phyloP scores from a whole-genome alignment of 2,797 vertebrate genomes.

The Notoglanidium macrostoma region DNA sequence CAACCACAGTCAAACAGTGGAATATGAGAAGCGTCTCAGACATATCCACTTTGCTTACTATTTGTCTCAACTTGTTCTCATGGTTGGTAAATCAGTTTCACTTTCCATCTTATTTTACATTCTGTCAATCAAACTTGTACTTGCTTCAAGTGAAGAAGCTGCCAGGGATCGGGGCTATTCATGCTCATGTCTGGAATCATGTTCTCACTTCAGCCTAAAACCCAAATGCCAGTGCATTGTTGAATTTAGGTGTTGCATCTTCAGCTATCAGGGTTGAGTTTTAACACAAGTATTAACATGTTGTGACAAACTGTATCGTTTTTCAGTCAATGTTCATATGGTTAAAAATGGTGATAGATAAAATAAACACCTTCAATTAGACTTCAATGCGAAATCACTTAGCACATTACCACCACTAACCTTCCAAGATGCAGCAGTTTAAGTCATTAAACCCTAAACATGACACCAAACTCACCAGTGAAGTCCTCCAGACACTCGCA shows the following conservation, averaged over 20 bases:
- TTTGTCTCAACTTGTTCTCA: slow-evolving; percentile 2
- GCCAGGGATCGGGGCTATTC: not conserved
- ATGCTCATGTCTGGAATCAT: not conserved
- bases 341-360: not conserved
- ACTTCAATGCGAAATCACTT: not conserved
- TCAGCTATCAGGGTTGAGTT: not conserved
- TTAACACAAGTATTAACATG: not conserved
- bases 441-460: not conserved
- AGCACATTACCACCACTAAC: not conserved
- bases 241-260: not conserved
- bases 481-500: slow-evolving; percentile 93
- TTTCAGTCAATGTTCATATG: not conserved
- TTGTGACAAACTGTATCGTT: not conserved
- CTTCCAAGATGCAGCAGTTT: not conserved
- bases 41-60: not conserved
- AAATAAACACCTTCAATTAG: too few species aligned
- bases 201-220: not conserved
- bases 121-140: not conserved
- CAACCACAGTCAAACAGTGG: not conserved
- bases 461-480: slow-evolving; percentile 80
- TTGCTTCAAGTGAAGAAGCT: not conserved
- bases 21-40: not conserved
- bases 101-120: not conserved
- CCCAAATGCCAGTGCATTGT: not conserved
- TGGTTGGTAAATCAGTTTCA: not conserved